phyloP scores from a whole-genome alignment of 1,140 invertebrate species.

The Drosophila prosaltans region DNA sequence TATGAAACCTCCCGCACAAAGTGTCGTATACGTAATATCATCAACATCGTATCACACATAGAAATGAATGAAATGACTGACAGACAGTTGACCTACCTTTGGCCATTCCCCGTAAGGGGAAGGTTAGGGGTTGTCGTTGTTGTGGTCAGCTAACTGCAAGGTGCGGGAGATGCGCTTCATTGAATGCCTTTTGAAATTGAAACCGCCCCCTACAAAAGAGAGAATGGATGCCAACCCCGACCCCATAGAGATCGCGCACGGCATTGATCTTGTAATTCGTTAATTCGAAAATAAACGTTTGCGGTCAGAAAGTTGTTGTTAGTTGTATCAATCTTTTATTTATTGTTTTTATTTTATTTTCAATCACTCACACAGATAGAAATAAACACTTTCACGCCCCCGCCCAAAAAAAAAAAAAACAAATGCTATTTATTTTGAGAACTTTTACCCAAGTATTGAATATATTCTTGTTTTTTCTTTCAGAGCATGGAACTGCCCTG shows the following conservation, averaged over 20 bases:
- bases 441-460: background rate
- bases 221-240: background rate
- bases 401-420: constrained; percentile 5
- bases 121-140: constrained; percentile 16
- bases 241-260: constrained; percentile 24
- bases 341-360: constrained; percentile 50
- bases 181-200: constrained; percentile 45
- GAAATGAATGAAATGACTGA: constrained; percentile 16
- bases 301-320: constrained; percentile 14
- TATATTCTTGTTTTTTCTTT: constrained; percentile 2
- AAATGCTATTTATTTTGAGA: background rate
- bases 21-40: constrained; percentile 68
- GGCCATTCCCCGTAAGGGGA: background rate
- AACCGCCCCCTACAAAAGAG: constrained; percentile 11
- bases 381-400: constrained; percentile 60
- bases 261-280: constrained; percentile 78
- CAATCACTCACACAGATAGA: constrained; percentile 28
- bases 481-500: constrained; percentile 75
- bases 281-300: constrained; percentile 78
- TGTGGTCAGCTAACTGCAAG: constrained; percentile 48
- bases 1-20: constrained; percentile 52
- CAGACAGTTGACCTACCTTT: constrained; percentile 38
- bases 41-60: constrained; percentile 9
- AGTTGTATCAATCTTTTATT: constrained; percentile 42
- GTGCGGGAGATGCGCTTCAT: constrained; percentile 67